Evolutionary conservation across 1,140 invertebrate genomes (phyloP).

Genomic region (Geopemphigus sp.): DNA sequence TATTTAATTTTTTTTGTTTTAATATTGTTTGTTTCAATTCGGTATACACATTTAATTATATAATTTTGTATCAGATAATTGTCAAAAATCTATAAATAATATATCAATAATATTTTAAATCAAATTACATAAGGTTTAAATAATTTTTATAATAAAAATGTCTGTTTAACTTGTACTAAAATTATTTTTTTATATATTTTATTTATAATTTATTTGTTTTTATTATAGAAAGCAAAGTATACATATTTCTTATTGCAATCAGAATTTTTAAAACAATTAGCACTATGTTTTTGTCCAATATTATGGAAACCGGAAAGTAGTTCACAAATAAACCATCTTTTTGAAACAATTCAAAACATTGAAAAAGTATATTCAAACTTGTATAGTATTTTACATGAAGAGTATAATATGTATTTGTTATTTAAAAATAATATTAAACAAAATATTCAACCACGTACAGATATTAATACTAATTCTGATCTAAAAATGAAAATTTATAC

Average conservation of each 20-base stretch:
- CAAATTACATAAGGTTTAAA: too few relatives aligned
- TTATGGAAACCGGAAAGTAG: not conserved
- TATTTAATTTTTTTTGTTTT: too few relatives aligned
- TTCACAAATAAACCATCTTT: not conserved
- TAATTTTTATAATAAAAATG: too few relatives aligned
- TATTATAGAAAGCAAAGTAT: slow-evolving; percentile 38
- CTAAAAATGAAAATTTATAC: slow-evolving; percentile 6
- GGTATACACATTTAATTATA: too few relatives aligned
- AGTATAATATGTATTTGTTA: slow-evolving; percentile 14
- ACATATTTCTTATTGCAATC: slow-evolving; percentile 38
- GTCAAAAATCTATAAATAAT: too few relatives aligned
- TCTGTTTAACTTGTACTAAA: too few relatives aligned
- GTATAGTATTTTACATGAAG: slow-evolving; percentile 4
- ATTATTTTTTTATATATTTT: too few relatives aligned
- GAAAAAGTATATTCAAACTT: not conserved
- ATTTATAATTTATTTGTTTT: too few relatives aligned
- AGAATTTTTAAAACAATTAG: slow-evolving; percentile 30
- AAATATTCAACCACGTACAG: not conserved
- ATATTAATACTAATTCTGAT: slow-evolving; percentile 17
- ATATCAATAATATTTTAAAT: too few relatives aligned
- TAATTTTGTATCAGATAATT: too few relatives aligned
- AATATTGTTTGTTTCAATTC: too few relatives aligned
- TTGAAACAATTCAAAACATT: not conserved
- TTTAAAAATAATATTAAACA: slow-evolving; percentile 13
- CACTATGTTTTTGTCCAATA: slow-evolving; percentile 16